Evolutionary conservation across 2,113 vertebrate species (phyloP).

Genomic region (Phaethornis superciliosus): DNA sequence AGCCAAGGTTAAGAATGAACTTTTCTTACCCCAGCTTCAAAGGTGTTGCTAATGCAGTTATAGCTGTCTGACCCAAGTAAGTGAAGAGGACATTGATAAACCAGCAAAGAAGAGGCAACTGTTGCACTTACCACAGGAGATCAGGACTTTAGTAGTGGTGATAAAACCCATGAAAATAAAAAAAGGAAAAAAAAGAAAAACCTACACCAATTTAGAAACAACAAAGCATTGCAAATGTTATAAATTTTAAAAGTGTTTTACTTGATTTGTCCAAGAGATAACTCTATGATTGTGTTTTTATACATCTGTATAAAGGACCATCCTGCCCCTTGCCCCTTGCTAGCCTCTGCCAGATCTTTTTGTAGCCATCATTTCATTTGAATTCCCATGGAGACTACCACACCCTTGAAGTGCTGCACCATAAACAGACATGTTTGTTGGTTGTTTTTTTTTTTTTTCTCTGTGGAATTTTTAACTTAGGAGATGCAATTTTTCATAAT

Average conservation of each 20-base stretch:
- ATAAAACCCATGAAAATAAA: not conserved
- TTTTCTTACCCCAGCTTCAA: not conserved
- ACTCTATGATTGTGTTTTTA: not conserved
- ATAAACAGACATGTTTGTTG: not conserved
- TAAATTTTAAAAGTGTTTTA: not conserved
- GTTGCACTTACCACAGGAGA: not conserved
- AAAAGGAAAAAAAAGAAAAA: too few species aligned
- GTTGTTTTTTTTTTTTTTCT: not conserved
- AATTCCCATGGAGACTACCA: not conserved
- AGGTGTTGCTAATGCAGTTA: not conserved
- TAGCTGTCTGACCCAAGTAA: not conserved
- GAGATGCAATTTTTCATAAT: not conserved
- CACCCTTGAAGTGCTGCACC: not conserved
- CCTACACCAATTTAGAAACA: not conserved
- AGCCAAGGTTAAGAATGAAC: not conserved
- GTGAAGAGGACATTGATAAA: not conserved
- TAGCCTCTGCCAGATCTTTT: not conserved
- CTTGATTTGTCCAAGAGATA: not conserved
- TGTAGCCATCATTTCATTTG: not conserved
- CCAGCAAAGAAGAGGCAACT: not conserved
- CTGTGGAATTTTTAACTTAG: not conserved
- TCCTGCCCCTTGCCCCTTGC: not conserved
- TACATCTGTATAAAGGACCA: not conserved
- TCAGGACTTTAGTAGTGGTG: not conserved
- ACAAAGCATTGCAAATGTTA: not conserved